A percentile compares a stretch with the other conserved stretches of the same genome.
phyloP scores from a whole-genome alignment of 2,888 invertebrate species.

The Platerodrilus igneus region DNA sequence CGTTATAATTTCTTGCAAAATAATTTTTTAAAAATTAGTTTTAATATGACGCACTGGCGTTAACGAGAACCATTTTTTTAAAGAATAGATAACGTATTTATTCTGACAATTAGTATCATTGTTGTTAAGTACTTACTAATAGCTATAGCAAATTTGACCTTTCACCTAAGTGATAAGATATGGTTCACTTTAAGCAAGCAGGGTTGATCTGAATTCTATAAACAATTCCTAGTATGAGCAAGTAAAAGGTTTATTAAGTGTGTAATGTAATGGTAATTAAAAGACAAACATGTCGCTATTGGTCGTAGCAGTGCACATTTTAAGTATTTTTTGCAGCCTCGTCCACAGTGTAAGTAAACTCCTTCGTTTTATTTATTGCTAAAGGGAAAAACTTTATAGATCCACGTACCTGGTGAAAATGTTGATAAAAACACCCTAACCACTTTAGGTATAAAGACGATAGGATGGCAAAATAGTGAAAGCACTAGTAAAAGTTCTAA shows the following conservation, averaged over 20 bases:
- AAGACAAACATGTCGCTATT: background rate
- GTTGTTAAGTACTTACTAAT: too few species aligned
- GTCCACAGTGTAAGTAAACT: conserved; percentile 1
- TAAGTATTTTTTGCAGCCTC: background rate
- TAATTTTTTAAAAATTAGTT: too few species aligned
- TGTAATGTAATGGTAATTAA: conserved; percentile 3
- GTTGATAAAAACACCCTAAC: conserved; percentile 28
- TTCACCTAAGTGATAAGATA: too few species aligned
- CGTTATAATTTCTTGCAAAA: too few species aligned
- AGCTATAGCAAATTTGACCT: too few species aligned
- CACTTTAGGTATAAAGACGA: conserved; percentile 38
- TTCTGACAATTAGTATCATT: too few species aligned
- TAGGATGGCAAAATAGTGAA: conserved; percentile 29
- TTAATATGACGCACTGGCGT: too few species aligned
- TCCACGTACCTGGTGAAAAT: conserved; percentile 24
- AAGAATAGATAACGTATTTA: too few species aligned
- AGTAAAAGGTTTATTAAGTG: conserved; percentile 2
- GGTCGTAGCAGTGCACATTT: background rate
- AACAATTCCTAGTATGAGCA: conserved; percentile 13
- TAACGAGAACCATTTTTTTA: too few species aligned
- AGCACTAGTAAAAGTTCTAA: conserved; percentile 6
- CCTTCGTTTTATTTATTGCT: background rate
- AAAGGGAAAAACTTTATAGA: conserved; percentile 16
- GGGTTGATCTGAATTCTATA: too few species aligned
- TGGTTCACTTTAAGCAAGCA: too few species aligned